Evolutionary conservation across 2,888 invertebrate genomes (phyloP).

Genomic region (Conomelus anceps): DNA sequence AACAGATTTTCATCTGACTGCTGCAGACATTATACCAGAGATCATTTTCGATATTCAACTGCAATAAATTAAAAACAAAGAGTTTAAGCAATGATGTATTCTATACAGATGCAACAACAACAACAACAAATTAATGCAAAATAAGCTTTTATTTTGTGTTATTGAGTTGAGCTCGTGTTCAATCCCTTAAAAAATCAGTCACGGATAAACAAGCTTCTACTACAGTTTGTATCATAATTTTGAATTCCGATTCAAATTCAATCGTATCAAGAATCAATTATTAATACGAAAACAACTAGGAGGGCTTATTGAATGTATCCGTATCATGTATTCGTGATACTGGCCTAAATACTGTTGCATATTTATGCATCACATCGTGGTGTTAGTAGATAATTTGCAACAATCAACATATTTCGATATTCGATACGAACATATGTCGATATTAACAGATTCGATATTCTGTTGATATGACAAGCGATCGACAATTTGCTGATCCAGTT

Average conservation of each 20-base stretch:
- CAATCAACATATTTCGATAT: background rate
- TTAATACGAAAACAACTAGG: background rate
- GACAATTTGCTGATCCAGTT: background rate
- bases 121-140: background rate
- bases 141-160: background rate
- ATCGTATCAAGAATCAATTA: background rate
- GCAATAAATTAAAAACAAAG: background rate
- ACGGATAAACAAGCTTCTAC: background rate
- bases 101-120: background rate
- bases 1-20: background rate
- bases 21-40: background rate
- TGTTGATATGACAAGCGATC: too few relatives aligned
- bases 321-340: background rate
- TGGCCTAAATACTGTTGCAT: background rate
- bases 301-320: background rate
- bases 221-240: background rate
- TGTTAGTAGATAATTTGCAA: background rate
- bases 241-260: background rate
- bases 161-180: background rate
- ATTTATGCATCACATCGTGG: background rate
- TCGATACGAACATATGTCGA: background rate
- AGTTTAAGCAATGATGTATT: background rate
- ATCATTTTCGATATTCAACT: background rate
- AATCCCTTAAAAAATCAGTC: background rate
- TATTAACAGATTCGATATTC: too few relatives aligned